phyloP scores from a whole-genome alignment of 1,140 invertebrate species.

The Scaptodrosophila lebanonensis region DNA sequence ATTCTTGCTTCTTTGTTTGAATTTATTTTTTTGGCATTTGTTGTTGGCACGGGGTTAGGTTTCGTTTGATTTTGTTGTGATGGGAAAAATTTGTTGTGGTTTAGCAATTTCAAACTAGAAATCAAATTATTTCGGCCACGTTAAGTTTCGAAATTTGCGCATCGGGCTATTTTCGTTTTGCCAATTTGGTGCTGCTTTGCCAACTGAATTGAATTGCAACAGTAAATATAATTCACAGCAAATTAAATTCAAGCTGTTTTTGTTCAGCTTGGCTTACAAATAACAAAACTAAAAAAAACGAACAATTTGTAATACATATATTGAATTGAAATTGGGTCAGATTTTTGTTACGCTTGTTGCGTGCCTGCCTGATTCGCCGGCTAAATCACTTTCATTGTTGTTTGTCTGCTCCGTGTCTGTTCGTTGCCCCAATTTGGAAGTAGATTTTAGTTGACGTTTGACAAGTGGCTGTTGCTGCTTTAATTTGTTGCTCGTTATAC shows the following conservation, averaged over 20 bases:
- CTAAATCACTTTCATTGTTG: slow-evolving; percentile 63
- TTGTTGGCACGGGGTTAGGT: no score
- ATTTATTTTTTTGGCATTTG: no score
- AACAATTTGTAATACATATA: slow-evolving; percentile 51
- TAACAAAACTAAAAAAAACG: slow-evolving; percentile 34
- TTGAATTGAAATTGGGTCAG: slow-evolving; percentile 60
- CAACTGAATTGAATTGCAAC: slow-evolving; percentile 6
- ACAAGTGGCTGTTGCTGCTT: slow-evolving; percentile 39
- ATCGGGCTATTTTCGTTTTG: no score
- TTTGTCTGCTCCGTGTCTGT: no score
- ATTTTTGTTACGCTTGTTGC: slow-evolving; percentile 59
- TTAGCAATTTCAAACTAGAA: no score
- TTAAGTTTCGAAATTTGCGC: no score
- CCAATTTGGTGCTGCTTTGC: no score
- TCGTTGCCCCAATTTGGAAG: slow-evolving; percentile 45
- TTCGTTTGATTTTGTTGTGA: no score
- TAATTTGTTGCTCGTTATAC: slow-evolving; percentile 13
- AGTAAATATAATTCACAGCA: slow-evolving; percentile 19
- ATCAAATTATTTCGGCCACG: no score
- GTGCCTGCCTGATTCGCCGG: slow-evolving; percentile 35
- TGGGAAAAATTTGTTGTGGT: no score
- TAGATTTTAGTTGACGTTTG: slow-evolving; percentile 41
- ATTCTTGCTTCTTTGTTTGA: no score
- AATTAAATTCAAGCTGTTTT: slow-evolving; percentile 17
- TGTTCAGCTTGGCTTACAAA: slow-evolving; percentile 23